Conservation (phyloP, 2,797 vertebrate genomes). For the Setipinna tenuifilis region DNA sequence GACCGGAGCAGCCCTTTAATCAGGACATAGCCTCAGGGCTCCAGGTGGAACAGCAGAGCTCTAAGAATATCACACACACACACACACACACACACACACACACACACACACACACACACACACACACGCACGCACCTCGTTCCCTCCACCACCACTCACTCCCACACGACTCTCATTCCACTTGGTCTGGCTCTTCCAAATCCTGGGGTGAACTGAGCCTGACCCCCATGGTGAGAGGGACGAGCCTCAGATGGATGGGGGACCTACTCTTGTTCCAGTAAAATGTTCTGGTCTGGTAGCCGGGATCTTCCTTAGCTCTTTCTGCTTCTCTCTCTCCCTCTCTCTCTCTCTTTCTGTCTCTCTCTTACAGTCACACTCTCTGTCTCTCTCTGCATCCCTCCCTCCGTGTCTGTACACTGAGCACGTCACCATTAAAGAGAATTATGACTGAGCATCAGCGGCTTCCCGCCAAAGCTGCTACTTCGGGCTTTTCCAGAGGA, state of each 20-base stretch:
- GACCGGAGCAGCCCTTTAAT: not conserved
- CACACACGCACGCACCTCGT: too few relatives aligned
- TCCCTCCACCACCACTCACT: not conserved
- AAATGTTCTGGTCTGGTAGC: not conserved
- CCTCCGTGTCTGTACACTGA: not conserved
- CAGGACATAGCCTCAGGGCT: not conserved
- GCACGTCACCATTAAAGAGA: slow-evolving; percentile 15
- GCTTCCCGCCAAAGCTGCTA: slow-evolving; percentile 12
- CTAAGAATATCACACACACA: slow-evolving; percentile 10
- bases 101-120: too few relatives aligned
- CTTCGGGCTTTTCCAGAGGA: not conserved
- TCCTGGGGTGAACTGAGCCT: slow-evolving; percentile 12
- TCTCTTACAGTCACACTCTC: too few relatives aligned
- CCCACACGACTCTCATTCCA: slow-evolving; percentile 7
- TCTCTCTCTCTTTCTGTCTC: too few relatives aligned
- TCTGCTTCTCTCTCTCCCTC: too few relatives aligned
- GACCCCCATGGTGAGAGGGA: not conserved
- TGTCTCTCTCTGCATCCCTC: not conserved
- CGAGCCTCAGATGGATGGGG: slow-evolving; percentile 7
- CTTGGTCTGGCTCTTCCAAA: not conserved
- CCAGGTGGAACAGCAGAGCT: not conserved
- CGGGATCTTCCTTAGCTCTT: not conserved
- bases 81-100: too few relatives aligned
- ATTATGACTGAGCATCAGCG: not conserved
- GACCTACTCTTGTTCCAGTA: not conserved